phyloP scores from a whole-genome alignment of 2,888 invertebrate species.

The Harpalus rubripes region DNA sequence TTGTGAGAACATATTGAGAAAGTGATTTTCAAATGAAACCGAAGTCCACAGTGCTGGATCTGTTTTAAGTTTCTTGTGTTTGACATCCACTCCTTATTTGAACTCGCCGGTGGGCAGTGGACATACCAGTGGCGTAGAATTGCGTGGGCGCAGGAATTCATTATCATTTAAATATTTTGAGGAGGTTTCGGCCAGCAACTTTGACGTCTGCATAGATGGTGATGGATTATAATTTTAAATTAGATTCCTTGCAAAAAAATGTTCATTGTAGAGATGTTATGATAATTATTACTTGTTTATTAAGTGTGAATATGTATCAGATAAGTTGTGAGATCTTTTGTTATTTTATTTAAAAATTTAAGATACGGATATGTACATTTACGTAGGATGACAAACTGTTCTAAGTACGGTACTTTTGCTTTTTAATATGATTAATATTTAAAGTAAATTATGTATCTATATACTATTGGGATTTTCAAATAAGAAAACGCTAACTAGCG shows the following conservation, averaged over 20 bases:
- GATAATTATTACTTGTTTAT: constrained; percentile 28
- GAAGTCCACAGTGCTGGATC: constrained; percentile 23
- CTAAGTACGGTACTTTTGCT: background rate
- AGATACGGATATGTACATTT: background rate
- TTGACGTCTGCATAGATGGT: constrained; percentile 32
- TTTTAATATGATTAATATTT: background rate
- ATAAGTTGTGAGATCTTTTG: constrained; percentile 4
- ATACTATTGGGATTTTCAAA: no score
- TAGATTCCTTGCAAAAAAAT: constrained; percentile 47
- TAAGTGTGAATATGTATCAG: constrained; percentile 37
- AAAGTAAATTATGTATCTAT: no score
- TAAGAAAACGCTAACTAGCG: no score
- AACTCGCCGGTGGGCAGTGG: constrained; percentile 42
- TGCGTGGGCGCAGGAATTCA: constrained; percentile 41
- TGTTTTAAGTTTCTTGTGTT: constrained; percentile 26
- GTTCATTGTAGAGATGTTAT: constrained; percentile 22
- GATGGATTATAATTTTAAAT: constrained; percentile 50
- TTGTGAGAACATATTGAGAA: constrained; percentile 25
- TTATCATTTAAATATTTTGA: constrained; percentile 44
- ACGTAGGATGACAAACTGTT: constrained; percentile 7
- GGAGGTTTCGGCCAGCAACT: constrained; percentile 34
- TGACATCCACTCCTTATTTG: constrained; percentile 60
- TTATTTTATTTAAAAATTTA: background rate
- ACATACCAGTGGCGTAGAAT: constrained; percentile 46
- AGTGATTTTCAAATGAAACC: constrained; percentile 13